Conservation (phyloP, 64 coral and sea anemone genomes). For the Platygyra sinensis region DNA sequence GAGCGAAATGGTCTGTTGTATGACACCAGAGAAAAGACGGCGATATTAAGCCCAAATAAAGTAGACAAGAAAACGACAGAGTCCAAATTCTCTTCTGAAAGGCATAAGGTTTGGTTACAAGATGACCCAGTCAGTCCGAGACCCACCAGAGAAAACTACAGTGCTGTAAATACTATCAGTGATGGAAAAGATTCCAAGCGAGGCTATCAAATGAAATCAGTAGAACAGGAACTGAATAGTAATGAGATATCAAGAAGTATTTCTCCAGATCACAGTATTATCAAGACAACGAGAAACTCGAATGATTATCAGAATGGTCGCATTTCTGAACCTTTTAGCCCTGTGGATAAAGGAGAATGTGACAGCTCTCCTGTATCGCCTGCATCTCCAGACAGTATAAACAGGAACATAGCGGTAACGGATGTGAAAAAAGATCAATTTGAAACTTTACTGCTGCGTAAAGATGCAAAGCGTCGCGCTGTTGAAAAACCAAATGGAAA, state of each 20-base stretch:
- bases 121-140: neutral
- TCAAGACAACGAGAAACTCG: neutral
- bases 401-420: neutral
- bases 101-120: neutral
- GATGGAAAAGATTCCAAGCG: neutral
- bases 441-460: neutral
- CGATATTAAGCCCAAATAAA: neutral
- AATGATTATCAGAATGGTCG: neutral
- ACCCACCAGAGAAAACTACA: neutral
- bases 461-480: neutral
- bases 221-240: neutral
- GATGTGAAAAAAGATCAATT: neutral
- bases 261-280: constrained; percentile 36
- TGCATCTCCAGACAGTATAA: neutral
- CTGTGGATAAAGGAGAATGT: neutral
- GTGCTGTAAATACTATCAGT: neutral
- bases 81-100: neutral
- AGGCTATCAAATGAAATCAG: neutral
- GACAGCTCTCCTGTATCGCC: neutral
- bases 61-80: neutral
- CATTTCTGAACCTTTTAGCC: neutral
- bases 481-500: neutral
- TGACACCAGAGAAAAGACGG: neutral
- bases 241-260: neutral
- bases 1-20: neutral